These are phyloP conservation scores for Orchesellides sinensis DNA, from an alignment of 2,888 invertebrate genomes.

Conservation along the genomic window DNA sequence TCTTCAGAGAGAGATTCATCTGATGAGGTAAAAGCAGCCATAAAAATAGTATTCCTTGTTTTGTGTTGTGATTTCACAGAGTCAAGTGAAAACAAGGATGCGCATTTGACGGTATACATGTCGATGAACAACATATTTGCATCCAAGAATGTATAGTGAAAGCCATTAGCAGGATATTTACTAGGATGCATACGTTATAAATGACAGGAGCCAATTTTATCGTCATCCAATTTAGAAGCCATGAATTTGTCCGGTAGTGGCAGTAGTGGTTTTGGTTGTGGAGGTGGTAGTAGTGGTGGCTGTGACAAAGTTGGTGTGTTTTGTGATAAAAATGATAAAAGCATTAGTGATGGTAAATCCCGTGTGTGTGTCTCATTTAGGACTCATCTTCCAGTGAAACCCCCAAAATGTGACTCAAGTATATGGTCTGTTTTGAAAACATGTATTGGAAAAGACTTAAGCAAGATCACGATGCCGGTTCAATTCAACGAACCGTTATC, in stretches of 20 bases:
- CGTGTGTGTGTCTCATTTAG: conserved; percentile 57
- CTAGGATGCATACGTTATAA: not conserved
- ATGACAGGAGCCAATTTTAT: not conserved
- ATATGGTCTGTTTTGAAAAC: conserved; percentile 95
- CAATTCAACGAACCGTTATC: conserved; percentile 97
- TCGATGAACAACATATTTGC: too few species aligned
- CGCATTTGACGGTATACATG: too few species aligned
- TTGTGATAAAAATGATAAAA: not conserved
- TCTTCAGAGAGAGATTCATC: not conserved
- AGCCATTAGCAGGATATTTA: not conserved
- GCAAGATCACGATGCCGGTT: conserved; percentile 98
- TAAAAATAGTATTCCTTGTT: not conserved
- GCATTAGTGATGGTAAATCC: conserved; percentile 24
- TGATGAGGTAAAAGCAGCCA: not conserved
- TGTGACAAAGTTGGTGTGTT: not conserved
- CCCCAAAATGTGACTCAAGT: conserved; percentile 85
- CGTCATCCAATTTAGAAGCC: too few species aligned
- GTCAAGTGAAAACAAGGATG: too few species aligned
- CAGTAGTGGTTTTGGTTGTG: conserved; percentile 20
- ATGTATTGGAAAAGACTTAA: conserved; percentile 94
- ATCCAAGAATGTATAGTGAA: not conserved
- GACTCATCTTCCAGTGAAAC: conserved; percentile 72
- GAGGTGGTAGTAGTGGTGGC: conserved; percentile 17
- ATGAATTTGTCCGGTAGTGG: not conserved
- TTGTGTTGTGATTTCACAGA: not conserved